Evolutionary conservation across 1,140 invertebrate species (phyloP).

Genomic region (Cardiocondyla obscurior): DNA sequence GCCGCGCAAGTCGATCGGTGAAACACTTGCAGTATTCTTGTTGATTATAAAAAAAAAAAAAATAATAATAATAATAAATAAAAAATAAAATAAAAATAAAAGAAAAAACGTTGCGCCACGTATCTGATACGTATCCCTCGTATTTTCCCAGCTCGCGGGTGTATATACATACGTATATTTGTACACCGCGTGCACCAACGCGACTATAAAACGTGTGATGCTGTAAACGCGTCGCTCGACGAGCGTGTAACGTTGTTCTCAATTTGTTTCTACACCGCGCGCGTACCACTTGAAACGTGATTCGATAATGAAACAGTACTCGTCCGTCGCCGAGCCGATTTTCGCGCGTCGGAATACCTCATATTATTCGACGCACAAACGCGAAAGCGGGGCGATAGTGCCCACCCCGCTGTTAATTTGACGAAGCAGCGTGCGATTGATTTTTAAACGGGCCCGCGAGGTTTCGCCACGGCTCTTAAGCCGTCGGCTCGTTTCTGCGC

Average conservation of each 20-base stretch:
- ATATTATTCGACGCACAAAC: constrained; percentile 36
- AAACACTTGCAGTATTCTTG: not conserved
- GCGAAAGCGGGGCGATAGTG: not conserved
- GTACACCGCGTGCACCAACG: not conserved
- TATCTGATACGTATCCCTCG: not conserved
- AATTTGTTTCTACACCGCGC: constrained; percentile 29
- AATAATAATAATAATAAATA: too few species aligned
- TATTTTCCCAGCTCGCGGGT: not conserved
- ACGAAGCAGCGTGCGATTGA: constrained; percentile 35
- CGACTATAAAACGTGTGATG: not conserved
- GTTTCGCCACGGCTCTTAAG: not conserved
- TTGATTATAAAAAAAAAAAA: not conserved
- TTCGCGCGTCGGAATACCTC: constrained; percentile 37
- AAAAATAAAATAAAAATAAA: too few species aligned
- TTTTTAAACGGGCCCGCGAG: not conserved
- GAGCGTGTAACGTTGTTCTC: constrained; percentile 42
- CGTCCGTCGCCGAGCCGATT: constrained; percentile 51
- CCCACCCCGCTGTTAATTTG: constrained; percentile 17
- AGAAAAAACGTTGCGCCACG: not conserved
- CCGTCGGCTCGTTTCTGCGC: not conserved
- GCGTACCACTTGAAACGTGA: constrained; percentile 62
- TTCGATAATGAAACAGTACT: constrained; percentile 68
- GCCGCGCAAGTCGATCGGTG: not conserved
- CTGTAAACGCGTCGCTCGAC: constrained; percentile 4
- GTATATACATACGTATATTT: not conserved